A percentile compares a stretch with the other conserved stretches of the same genome.
Conservation (phyloP, 2,797 vertebrate species). For the Allobates femoralis region DNA sequence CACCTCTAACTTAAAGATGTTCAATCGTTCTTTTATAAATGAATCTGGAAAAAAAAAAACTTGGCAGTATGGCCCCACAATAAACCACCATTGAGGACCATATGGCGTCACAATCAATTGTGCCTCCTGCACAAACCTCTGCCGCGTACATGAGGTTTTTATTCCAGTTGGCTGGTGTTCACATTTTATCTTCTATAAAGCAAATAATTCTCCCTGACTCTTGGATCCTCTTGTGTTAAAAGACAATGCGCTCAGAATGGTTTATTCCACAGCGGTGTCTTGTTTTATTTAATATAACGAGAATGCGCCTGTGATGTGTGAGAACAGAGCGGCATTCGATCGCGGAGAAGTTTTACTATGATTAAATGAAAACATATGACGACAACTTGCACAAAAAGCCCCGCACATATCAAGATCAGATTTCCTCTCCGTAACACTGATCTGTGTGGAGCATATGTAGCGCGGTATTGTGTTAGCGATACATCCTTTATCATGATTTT, state of each 20-base stretch:
- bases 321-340: constrained; percentile 21
- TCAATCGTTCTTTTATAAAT: not conserved
- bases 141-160: not conserved
- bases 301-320: constrained; percentile 24
- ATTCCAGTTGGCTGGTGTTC: not conserved
- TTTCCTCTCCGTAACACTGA: constrained; percentile 36
- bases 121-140: not conserved
- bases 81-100: not conserved
- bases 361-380: constrained; percentile 55
- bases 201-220: not conserved
- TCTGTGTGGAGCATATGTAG: constrained; percentile 20
- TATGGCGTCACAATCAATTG: not conserved
- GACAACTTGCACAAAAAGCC: constrained; percentile 26
- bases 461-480: constrained; percentile 18
- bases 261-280: constrained; percentile 7
- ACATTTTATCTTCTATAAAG: not conserved
- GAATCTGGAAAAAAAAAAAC: not conserved
- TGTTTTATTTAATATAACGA: constrained; percentile 33
- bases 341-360: constrained; percentile 24
- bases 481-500: constrained; percentile 24
- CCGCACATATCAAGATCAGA: constrained; percentile 38
- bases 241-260: not conserved
- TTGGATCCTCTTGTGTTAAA: not conserved
- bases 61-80: not conserved
- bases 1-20: too few species aligned